Base-by-base conservation (phyloP, 1,140 invertebrate genomes). In the Bilobella aurantiaca region DNA sequence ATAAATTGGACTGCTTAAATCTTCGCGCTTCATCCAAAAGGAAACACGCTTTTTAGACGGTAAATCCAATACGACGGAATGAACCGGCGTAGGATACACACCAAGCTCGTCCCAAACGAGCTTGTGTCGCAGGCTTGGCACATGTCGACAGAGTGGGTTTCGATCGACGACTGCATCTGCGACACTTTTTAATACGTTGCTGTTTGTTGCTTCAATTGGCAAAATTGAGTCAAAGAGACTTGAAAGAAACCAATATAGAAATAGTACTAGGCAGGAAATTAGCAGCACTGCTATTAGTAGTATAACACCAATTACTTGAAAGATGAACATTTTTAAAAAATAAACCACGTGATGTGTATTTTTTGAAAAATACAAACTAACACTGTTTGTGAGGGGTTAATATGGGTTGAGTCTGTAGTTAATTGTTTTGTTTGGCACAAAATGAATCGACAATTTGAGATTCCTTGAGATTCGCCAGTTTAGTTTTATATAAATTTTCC, bases 21-120 rank as follows among this genome's bases (percentile, higher is more conserved):
- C 57, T 30, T 58, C 57, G 27, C 57, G 25, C 21, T 58, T 58
- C 57, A 58, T 58, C 57, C 57, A 58, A 31, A 58, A 58, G 5
- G 3, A 14, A 31, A 58, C 21, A 16, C 5, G 14, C 25, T 56
- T 56, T 56, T 56, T 5, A 12, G 14, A 16, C 14, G 5, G 12
- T 25, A 56, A 56, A 8, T 56, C 25, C 14, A 56, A 5, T 12
- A 16, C 25, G 49, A 25, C 49, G 12, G 12, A 5, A 8, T 58
- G 57, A 25, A 58, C 12, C 8, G 57, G 57, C 3, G 57, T 58
- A 3, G 57, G 57, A 30, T 28, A 58, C 2, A 12, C 29, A 12
- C 57, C 57, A 2, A 58, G 57, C 30, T 58, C 57, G 12, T 5
- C 14, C 57, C 57, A 58, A 28, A 29, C 57, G 2, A 58, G 16